Percentiles rank a stretch among this genome's conserved stretches.
phyloP scores from a whole-genome alignment of 2,113 vertebrate species.

The Apaloderma vittatum region DNA sequence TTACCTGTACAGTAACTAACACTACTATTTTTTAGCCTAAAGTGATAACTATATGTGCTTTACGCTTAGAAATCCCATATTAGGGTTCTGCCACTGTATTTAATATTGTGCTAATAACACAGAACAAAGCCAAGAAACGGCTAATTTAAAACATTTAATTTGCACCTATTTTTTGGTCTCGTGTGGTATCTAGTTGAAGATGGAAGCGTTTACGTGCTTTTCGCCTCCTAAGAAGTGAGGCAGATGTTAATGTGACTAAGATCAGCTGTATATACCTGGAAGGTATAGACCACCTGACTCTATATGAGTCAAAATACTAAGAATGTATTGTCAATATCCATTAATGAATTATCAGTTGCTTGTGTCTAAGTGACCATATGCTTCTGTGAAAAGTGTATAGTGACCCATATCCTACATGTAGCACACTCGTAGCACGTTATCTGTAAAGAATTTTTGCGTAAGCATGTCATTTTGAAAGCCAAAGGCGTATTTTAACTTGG shows the following conservation, averaged over 20 bases:
- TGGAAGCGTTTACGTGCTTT: constrained; percentile 44
- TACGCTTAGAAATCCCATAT: neutral
- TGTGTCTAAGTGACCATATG: neutral
- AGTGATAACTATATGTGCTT: constrained; percentile 11
- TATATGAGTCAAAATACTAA: constrained; percentile 48
- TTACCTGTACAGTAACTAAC: constrained; percentile 26
- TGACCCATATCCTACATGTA: neutral
- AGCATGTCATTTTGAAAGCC: neutral
- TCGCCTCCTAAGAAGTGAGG: constrained; percentile 49
- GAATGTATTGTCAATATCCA: neutral
- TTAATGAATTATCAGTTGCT: constrained; percentile 23
- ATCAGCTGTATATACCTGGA: constrained; percentile 21
- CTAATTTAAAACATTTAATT: neutral
- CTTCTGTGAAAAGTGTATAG: constrained; percentile 35
- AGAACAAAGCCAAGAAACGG: neutral
- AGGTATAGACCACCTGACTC: constrained; percentile 57
- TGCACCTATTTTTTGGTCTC: constrained; percentile 33
- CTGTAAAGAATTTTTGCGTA: neutral
- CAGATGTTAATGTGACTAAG: constrained; percentile 37
- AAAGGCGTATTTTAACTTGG: neutral
- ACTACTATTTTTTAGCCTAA: neutral
- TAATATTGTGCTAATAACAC: neutral
- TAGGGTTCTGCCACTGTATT: constrained; percentile 1
- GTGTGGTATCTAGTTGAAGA: neutral
- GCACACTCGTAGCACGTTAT: neutral